phyloP scores from a whole-genome alignment of 2,797 vertebrate species.

The Schizothorax lantsangensis region DNA sequence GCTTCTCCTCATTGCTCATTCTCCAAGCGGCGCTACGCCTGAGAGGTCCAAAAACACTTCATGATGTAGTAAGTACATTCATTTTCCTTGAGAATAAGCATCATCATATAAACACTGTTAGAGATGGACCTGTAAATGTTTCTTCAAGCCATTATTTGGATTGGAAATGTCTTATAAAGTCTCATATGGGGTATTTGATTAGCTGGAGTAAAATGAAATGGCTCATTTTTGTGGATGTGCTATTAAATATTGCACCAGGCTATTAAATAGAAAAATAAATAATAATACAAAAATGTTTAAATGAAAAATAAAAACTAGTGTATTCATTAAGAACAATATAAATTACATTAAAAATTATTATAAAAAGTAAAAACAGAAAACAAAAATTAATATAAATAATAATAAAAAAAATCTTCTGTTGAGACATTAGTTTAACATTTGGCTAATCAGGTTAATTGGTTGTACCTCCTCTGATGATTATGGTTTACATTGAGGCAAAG shows the following conservation, averaged over 20 bases:
- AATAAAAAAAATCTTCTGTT: neutral
- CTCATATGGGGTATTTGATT: neutral
- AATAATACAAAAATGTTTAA: neutral
- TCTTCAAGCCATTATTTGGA: neutral
- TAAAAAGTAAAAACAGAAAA: neutral
- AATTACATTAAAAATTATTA: neutral
- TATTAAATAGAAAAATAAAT: neutral
- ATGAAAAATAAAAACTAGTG: neutral
- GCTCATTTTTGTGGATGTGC: neutral
- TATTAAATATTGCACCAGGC: neutral
- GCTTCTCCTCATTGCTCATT: slow-evolving; percentile 93
- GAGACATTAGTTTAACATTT: neutral
- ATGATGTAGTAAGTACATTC: neutral
- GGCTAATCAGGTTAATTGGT: neutral
- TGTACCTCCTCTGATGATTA: neutral
- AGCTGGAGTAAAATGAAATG: neutral
- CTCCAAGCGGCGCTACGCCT: slow-evolving; percentile 94
- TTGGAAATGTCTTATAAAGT: neutral
- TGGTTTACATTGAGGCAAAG: neutral
- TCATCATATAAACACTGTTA: neutral
- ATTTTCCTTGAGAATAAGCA: neutral
- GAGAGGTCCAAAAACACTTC: slow-evolving; percentile 22
- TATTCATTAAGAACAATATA: neutral
- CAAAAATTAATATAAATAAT: neutral
- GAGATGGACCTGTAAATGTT: neutral